phyloP scores from a whole-genome alignment of 2,888 invertebrate genomes.

The Acanthacorydalis orientalis region DNA sequence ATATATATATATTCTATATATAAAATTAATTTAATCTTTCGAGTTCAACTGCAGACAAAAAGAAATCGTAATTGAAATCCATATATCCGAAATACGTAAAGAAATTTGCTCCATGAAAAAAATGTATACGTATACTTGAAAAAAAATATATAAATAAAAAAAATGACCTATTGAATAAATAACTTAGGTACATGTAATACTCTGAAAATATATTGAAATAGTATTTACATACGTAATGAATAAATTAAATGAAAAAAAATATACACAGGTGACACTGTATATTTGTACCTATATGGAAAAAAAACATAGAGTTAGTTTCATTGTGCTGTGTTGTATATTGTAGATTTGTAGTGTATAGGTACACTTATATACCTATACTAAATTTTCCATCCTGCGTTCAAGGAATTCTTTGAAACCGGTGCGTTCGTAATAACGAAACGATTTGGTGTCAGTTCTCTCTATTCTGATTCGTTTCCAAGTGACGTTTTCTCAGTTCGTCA shows the following conservation, averaged over 20 bases:
- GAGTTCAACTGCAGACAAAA: background rate
- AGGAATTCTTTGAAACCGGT: no score
- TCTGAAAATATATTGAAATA: constrained; percentile 1
- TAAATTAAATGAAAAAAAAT: background rate
- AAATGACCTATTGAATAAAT: background rate
- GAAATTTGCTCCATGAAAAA: constrained; percentile 10
- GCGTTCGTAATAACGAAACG: no score
- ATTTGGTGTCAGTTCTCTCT: no score
- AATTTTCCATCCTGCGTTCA: no score
- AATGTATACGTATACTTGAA: constrained; percentile 13
- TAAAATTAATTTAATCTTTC: background rate
- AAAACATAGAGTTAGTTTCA: constrained; percentile 26
- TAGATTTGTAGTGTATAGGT: constrained; percentile 1
- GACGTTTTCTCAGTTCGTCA: no score
- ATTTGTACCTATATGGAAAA: constrained; percentile 22
- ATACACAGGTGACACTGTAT: constrained; percentile 21
- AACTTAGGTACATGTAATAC: constrained; percentile 2
- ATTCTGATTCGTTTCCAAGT: no score
- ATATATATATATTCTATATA: background rate
- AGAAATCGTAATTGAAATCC: background rate
- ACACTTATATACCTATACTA: background rate
- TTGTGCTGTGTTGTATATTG: constrained; percentile 30
- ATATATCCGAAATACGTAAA: constrained; percentile 9
- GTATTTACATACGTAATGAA: background rate
- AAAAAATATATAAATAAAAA: constrained; percentile 11